Evolutionary conservation across 1,140 invertebrate genomes (phyloP), one percentile per base, ranked within the genome.

Genomic region (Hermatobates lingyangjiaoensis): DNA sequence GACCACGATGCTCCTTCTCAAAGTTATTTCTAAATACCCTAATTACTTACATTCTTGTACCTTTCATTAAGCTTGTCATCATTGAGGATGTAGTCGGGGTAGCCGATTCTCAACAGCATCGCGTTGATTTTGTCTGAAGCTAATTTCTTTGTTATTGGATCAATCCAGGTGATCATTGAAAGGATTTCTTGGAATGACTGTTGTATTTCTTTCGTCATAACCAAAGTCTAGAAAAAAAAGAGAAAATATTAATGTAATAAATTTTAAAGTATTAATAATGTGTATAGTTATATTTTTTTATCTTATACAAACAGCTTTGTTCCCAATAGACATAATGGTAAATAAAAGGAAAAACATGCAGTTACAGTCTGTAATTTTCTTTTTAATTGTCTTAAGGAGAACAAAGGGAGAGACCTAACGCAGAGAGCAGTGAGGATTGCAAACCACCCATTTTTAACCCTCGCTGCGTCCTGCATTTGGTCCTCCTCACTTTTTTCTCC

Each of bases 61-160:
- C 80, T 73, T 40, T 80, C 71, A 54, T 85, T 77, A 14, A 93
- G 64, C 53, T 80, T 66, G 1, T 73, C 65, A 7, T 74, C 65
- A 57, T 85, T 76, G 15, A 90, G 65, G 54, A 94, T 85, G 56
- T 82, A 86, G 63, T 90, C 80, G 0, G 89, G 87, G 64, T 88
- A 91, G 1, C 89, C 89, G 56, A 96, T 89, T 63, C 84, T 80
- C 21, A 91, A 67, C 54, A 79, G 75, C 76, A 96, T 89, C 0
- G 76, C 69, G 42, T 83, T 72, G 15, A 85, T 77, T 71, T 96
- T 95, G 58, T 81, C 74, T 10, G 73, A 73, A 2, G 89, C 89
- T 38, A 83, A 71, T 26, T 70, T 63, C 58, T 84, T 83, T 0
- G 89, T 93, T 26, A 80, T 73, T 20, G 75, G 66, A 55, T 91